Evolutionary conservation across 2,888 invertebrate species (phyloP).

Genomic region (Rhyacophila evoluta): DNA sequence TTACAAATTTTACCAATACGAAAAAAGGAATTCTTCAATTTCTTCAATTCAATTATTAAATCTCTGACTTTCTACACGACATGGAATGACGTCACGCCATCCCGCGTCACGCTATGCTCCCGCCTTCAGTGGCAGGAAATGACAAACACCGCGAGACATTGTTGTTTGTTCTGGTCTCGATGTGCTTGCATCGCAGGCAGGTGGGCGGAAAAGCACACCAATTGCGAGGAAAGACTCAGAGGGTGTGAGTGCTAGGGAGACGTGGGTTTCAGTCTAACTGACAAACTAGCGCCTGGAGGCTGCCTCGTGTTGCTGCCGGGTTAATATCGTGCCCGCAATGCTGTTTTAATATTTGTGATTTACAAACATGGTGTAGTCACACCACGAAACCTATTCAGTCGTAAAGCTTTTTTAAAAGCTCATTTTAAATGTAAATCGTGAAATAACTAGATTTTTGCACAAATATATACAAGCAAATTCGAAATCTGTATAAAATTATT

Average conservation of each 20-base stretch:
- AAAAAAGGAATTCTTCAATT: neutral
- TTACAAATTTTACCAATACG: no score
- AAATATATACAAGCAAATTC: no score
- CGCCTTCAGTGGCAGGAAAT: conserved; percentile 39
- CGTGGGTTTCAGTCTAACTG: no score
- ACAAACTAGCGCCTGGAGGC: conserved; percentile 19
- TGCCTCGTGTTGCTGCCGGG: neutral
- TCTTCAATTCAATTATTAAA: neutral
- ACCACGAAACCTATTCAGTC: neutral
- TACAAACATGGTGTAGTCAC: neutral
- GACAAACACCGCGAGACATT: conserved; percentile 46
- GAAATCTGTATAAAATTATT: no score
- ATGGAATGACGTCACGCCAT: neutral
- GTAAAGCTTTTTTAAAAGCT: no score
- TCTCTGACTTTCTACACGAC: neutral
- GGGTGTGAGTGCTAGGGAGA: neutral
- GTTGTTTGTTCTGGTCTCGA: conserved; percentile 8
- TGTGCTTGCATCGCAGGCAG: neutral
- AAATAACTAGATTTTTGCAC: no score
- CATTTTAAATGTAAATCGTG: no score
- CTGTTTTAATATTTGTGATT: conserved; percentile 6
- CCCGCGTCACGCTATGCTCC: neutral
- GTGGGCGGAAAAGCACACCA: conserved; percentile 5
- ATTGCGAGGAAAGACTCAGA: neutral
- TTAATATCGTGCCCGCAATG: neutral